These are phyloP conservation scores for Cryptocheilus praepositus DNA, from an alignment of 2,888 invertebrate genomes.

Conservation along the genomic window DNA sequence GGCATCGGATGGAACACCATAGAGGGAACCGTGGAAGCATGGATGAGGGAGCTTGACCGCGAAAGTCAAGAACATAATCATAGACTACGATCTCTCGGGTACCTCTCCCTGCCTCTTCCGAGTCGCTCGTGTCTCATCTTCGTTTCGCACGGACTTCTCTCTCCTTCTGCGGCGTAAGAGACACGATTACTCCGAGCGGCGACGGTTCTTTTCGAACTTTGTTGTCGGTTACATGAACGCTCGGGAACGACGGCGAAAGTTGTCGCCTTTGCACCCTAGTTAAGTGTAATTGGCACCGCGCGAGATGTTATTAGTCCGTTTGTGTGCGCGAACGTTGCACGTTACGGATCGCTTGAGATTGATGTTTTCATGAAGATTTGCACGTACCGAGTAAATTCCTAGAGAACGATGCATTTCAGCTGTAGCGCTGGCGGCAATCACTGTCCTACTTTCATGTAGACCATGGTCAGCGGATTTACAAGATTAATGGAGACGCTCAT, in stretches of 20 bases:
- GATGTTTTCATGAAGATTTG: too few relatives aligned
- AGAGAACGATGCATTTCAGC: too few relatives aligned
- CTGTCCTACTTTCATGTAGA: conserved; percentile 1
- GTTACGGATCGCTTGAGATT: too few relatives aligned
- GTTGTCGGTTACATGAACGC: too few relatives aligned
- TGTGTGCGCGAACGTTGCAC: too few relatives aligned
- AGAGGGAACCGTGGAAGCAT: conserved; percentile 53
- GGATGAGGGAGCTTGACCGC: conserved; percentile 65
- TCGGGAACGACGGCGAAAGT: too few relatives aligned
- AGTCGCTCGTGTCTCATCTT: background rate
- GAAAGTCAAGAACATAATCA: conserved; percentile 70
- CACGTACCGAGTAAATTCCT: too few relatives aligned
- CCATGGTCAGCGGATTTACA: conserved; percentile 8
- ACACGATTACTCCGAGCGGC: background rate
- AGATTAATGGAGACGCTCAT: conserved; percentile 15
- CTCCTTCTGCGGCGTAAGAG: background rate
- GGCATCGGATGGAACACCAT: conserved; percentile 39
- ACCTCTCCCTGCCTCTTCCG: background rate
- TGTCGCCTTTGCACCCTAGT: too few relatives aligned
- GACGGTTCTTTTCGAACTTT: too few relatives aligned
- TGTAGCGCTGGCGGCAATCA: background rate
- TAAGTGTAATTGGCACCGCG: too few relatives aligned
- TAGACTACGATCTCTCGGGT: conserved; percentile 58
- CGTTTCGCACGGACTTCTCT: background rate
- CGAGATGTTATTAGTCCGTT: too few relatives aligned